Conservation (phyloP, 2,888 invertebrate genomes). For the Gerris lacustris region DNA sequence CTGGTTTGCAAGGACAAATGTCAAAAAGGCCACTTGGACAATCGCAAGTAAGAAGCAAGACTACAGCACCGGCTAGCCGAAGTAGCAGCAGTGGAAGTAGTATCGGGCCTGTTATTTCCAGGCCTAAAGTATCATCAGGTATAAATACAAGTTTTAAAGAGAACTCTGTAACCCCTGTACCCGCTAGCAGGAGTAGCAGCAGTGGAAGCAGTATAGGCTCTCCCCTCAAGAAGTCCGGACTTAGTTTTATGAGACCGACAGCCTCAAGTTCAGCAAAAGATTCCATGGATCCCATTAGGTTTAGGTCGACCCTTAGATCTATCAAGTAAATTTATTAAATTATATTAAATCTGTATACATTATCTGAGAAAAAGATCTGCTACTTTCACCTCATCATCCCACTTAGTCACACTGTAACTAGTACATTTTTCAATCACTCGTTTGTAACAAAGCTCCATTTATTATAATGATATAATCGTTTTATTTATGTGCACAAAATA, state of each 20-base stretch:
- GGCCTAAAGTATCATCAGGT: slow-evolving; percentile 29
- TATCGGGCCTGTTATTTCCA: slow-evolving; percentile 37
- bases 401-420: too few species aligned
- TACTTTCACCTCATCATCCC: neutral
- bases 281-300: slow-evolving; percentile 27
- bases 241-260: slow-evolving; percentile 76
- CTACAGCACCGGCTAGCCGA: slow-evolving; percentile 43
- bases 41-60: slow-evolving; percentile 32
- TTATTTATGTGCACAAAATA: too few species aligned
- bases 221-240: slow-evolving; percentile 34
- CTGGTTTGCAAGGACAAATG: slow-evolving; percentile 33
- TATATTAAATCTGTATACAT: too few species aligned
- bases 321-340: slow-evolving; percentile 1
- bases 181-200: slow-evolving; percentile 43
- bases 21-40: slow-evolving; percentile 32
- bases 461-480: too few species aligned
- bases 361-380: neutral
- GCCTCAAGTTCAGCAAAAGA: slow-evolving; percentile 69
- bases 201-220: slow-evolving; percentile 39
- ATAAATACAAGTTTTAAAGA: slow-evolving; percentile 42
- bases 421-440: too few species aligned
- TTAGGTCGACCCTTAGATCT: slow-evolving; percentile 20
- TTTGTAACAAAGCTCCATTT: too few species aligned
- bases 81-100: slow-evolving; percentile 49
- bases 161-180: slow-evolving; percentile 41